A percentile compares a stretch with the other conserved stretches of the same genome.
These are phyloP conservation scores for Hybognathus amarus DNA, from an alignment of 2,797 vertebrate species.

Conservation along the genomic window DNA sequence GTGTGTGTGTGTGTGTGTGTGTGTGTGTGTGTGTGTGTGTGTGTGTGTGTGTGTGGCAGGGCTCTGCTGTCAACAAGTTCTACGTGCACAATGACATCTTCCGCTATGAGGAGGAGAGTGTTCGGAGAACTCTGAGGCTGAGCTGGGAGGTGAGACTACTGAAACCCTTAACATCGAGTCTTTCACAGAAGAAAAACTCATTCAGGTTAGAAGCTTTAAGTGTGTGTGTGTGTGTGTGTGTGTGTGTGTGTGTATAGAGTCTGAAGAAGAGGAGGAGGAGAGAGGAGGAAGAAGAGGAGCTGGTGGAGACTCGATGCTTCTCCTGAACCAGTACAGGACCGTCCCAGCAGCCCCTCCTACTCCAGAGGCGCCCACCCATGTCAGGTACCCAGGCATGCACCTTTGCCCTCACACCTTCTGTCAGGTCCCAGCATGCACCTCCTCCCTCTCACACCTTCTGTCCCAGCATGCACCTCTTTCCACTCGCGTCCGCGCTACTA, in stretches of 20 bases:
- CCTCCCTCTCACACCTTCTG: no score
- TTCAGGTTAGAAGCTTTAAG: no score
- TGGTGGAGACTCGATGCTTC: constrained; percentile 82
- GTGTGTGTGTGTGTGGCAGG: constrained; percentile 71
- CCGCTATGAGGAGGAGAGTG: constrained; percentile 97
- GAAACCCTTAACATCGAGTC: no score
- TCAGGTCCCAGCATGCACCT: no score
- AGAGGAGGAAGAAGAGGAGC: constrained; percentile 81
- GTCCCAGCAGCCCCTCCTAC: constrained; percentile 74
- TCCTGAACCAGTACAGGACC: constrained; percentile 84
- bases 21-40: no score
- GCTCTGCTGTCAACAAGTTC: constrained; percentile 98
- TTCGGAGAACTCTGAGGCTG: constrained; percentile 98
- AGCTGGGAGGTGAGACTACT: constrained; percentile 78
- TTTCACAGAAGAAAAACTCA: not conserved
- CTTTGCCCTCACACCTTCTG: no score
- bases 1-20: no score
- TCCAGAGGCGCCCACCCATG: constrained; percentile 81
- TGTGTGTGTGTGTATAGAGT: constrained; percentile 71
- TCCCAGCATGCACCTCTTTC: no score
- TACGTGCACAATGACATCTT: constrained; percentile 99
- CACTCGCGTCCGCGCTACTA: no score
- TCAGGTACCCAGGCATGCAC: constrained; percentile 72
- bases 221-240: constrained; percentile 24
- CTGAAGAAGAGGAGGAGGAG: constrained; percentile 73